These are phyloP conservation scores for Bombus pyrosoma DNA, from an alignment of 1,140 invertebrate species.

Conservation along the genomic window DNA sequence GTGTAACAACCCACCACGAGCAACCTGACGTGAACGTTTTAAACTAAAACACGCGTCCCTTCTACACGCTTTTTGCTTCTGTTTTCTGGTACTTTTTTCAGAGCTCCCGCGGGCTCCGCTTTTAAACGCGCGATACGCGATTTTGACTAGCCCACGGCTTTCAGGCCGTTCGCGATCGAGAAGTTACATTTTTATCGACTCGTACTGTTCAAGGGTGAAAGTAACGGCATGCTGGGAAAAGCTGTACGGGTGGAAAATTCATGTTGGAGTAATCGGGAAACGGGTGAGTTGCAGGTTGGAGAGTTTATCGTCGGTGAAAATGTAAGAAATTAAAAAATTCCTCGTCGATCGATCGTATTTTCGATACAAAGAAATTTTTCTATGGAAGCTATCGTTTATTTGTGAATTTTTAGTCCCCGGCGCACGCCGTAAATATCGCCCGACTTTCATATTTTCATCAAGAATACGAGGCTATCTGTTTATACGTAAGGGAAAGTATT, in stretches of 20 bases:
- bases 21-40: conserved; percentile 66
- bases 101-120: not conserved
- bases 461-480: too few relatives aligned
- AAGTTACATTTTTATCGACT: not conserved
- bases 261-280: not conserved
- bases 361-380: too few relatives aligned
- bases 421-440: too few relatives aligned
- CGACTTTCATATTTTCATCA: too few relatives aligned
- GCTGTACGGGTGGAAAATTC: not conserved
- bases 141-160: not conserved
- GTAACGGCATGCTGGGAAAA: not conserved
- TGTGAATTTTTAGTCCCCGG: too few relatives aligned
- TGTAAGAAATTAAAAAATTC: too few relatives aligned
- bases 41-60: conserved; percentile 54
- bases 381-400: too few relatives aligned
- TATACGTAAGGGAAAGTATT: conserved; percentile 23
- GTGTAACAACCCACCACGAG: conserved; percentile 63
- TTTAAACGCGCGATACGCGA: conserved; percentile 19
- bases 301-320: too few relatives aligned
- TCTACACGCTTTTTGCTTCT: not conserved
- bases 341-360: too few relatives aligned
- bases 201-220: not conserved
- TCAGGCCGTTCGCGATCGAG: not conserved
- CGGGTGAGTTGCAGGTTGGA: too few relatives aligned
- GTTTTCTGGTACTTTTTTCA: conserved; percentile 28